Evolutionary conservation across 2,888 invertebrate species (phyloP).

Genomic region (Heterodera filipjevi): DNA sequence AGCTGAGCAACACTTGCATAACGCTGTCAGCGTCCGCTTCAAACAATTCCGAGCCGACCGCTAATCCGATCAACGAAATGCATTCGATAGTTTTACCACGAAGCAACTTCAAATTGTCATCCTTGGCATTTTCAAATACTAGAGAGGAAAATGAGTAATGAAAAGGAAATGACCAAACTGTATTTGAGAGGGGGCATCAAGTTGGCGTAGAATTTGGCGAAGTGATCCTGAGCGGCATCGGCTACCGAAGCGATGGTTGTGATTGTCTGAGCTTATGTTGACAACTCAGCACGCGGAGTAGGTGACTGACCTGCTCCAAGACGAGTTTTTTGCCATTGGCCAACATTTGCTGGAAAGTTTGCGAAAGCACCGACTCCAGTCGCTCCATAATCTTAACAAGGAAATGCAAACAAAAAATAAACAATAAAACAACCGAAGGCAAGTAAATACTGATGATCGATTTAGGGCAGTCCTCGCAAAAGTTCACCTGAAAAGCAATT

Average conservation of each 20-base stretch:
- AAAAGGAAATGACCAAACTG: conserved; percentile 70
- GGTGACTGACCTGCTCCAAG: conserved; percentile 80
- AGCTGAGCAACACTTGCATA: conserved; percentile 89
- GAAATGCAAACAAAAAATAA: not conserved
- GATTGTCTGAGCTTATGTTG: conserved; percentile 38
- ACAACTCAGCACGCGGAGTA: not conserved
- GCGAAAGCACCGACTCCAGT: conserved; percentile 83
- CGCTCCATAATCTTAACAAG: conserved; percentile 78
- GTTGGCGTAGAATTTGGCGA: conserved; percentile 88
- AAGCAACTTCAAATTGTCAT: conserved; percentile 43
- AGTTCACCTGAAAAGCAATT: conserved; percentile 78
- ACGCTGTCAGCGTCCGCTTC: conserved; percentile 65
- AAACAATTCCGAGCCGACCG: conserved; percentile 74
- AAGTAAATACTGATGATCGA: conserved; percentile 85
- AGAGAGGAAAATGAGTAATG: conserved; percentile 71
- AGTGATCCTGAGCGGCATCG: conserved; percentile 94
- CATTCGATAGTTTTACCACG: conserved; percentile 93
- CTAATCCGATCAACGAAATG: conserved; percentile 88
- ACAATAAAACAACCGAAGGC: conserved; percentile 70
- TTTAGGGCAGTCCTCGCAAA: conserved; percentile 98
- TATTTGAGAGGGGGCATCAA: conserved; percentile 87
- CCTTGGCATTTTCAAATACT: conserved; percentile 43
- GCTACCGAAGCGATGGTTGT: conserved; percentile 87
- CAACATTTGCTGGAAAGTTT: conserved; percentile 87
- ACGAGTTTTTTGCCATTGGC: conserved; percentile 93